phyloP scores from a whole-genome alignment of 2,113 vertebrate species.

The Cairina moschata region DNA sequence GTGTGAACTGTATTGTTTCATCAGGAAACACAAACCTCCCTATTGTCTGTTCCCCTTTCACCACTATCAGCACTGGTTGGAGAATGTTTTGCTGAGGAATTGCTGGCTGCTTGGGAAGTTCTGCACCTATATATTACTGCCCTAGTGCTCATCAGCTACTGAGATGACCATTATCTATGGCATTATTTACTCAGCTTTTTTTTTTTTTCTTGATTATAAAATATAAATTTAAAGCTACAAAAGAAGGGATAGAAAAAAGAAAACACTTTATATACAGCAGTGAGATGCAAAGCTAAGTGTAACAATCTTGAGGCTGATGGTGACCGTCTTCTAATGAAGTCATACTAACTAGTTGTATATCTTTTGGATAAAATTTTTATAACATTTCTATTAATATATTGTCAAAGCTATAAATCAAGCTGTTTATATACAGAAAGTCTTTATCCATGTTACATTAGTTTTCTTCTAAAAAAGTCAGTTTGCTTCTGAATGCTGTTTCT shows the following conservation, averaged over 20 bases:
- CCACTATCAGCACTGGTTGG: neutral
- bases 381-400: neutral
- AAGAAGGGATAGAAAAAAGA: neutral
- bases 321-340: neutral
- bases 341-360: neutral
- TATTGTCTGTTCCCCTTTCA: neutral
- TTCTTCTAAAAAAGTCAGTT: neutral
- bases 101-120: neutral
- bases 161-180: fast-evolving
- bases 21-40: neutral
- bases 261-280: neutral
- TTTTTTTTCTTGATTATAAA: neutral
- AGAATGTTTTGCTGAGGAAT: neutral
- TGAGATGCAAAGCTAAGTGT: neutral
- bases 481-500: neutral
- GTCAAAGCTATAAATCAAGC: neutral
- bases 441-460: neutral
- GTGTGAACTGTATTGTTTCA: neutral
- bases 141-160: neutral
- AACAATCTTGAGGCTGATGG: neutral
- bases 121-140: neutral
- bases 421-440: neutral
- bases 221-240: neutral
- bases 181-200: neutral
- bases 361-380: neutral